Conservation (phyloP, 2,888 invertebrate species). For the Exocentrus adspersus region DNA sequence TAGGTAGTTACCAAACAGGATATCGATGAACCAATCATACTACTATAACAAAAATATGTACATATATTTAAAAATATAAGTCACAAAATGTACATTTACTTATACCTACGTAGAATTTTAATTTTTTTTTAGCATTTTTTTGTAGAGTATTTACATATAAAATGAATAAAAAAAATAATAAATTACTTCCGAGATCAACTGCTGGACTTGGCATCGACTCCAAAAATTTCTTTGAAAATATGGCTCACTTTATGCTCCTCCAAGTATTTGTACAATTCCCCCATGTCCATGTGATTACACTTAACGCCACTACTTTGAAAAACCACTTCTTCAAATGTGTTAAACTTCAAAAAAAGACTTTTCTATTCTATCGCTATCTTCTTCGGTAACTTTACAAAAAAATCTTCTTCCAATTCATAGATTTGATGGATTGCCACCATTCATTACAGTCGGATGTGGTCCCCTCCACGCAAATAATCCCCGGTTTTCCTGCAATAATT, state of each 20-base stretch:
- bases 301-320: slow-evolving; percentile 64
- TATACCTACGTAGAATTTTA: no score
- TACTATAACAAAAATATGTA: no score
- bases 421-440: slow-evolving; percentile 84
- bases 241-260: slow-evolving; percentile 74
- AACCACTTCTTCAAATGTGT: slow-evolving; percentile 73
- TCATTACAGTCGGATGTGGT: slow-evolving; percentile 75
- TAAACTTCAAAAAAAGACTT: slow-evolving; percentile 70
- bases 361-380: slow-evolving; percentile 56
- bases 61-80: no score
- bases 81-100: no score
- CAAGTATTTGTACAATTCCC: slow-evolving; percentile 79
- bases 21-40: no score
- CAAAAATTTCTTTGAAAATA: slow-evolving; percentile 85
- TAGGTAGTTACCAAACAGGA: no score
- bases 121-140: no score
- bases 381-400: slow-evolving; percentile 78
- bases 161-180: no score
- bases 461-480: slow-evolving; percentile 92
- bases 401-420: slow-evolving; percentile 89
- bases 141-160: no score
- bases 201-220: slow-evolving; percentile 62
- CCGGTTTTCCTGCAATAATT: slow-evolving; percentile 74
- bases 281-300: slow-evolving; percentile 78
- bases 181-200: no score